Conservation (phyloP, 2,797 vertebrate species). For the Cyclopterus lumpus region DNA sequence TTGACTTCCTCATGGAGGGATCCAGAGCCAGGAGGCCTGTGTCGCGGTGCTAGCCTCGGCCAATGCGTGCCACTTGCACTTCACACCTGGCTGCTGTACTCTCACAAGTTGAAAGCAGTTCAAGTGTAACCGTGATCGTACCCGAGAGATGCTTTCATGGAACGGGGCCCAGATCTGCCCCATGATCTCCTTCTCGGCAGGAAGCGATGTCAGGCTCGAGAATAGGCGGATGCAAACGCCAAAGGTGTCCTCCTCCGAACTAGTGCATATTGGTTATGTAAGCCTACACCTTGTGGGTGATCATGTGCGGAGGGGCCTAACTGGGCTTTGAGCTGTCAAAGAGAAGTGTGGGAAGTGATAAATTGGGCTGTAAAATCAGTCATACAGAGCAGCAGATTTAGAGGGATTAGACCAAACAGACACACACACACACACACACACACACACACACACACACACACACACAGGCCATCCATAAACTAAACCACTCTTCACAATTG, state of each 20-base stretch:
- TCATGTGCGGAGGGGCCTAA: neutral
- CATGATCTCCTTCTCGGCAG: neutral
- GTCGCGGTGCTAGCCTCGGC: neutral
- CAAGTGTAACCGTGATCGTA: neutral
- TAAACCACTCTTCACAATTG: constrained; percentile 46
- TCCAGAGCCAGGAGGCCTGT: too few species aligned
- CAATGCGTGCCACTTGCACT: neutral
- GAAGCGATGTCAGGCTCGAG: neutral
- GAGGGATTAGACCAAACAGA: neutral
- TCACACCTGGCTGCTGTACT: neutral
- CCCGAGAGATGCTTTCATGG: neutral
- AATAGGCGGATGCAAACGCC: neutral
- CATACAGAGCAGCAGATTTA: constrained; percentile 3
- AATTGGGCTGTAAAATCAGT: neutral
- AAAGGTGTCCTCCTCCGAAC: neutral
- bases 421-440: constrained; percentile 15
- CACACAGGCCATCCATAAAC: constrained; percentile 5
- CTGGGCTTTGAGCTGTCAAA: neutral
- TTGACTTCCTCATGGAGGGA: neutral
- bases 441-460: constrained; percentile 7
- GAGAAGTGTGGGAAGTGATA: neutral
- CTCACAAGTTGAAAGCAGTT: neutral
- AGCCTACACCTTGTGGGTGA: neutral
- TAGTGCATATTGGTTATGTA: neutral
- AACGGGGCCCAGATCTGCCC: neutral